Conservation (phyloP, 2,888 invertebrate genomes). For the Drosophila gaucha region DNA sequence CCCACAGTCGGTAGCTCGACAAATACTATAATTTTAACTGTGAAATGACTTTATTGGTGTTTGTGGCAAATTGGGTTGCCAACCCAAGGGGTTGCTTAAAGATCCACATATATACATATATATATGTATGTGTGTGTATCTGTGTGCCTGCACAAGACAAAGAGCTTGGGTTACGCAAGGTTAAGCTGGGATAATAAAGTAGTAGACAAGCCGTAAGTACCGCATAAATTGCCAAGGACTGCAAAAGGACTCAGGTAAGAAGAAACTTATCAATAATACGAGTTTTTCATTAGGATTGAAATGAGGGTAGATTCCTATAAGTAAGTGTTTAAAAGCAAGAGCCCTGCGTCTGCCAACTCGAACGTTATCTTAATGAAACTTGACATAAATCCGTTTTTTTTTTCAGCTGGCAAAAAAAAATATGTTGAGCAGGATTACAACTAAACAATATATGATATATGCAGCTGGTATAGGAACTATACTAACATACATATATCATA, state of each 20-base stretch:
- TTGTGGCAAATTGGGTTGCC: constrained; percentile 34
- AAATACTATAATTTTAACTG: constrained; percentile 47
- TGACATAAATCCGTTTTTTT: constrained; percentile 1
- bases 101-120: not conserved
- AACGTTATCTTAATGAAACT: not conserved
- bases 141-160: constrained; percentile 16
- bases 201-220: constrained; percentile 27
- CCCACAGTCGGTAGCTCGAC: constrained; percentile 7
- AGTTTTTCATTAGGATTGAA: not conserved
- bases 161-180: constrained; percentile 35
- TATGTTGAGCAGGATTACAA: not conserved
- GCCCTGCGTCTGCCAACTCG: not conserved
- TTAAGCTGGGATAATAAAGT: constrained; percentile 42
- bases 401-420: not conserved
- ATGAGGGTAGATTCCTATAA: not conserved
- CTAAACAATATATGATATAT: not conserved
- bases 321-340: constrained; percentile 1
- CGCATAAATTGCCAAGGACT: constrained; percentile 16
- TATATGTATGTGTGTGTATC: not conserved
- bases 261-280: constrained; percentile 2
- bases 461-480: no score
- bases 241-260: constrained; percentile 20
- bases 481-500: no score
- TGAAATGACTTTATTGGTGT: constrained; percentile 71
- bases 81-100: constrained; percentile 18